Evolutionary conservation across 2,888 invertebrate genomes (phyloP), one percentile per base, ranked within the genome.

Genomic region (Melanargia galathea): DNA sequence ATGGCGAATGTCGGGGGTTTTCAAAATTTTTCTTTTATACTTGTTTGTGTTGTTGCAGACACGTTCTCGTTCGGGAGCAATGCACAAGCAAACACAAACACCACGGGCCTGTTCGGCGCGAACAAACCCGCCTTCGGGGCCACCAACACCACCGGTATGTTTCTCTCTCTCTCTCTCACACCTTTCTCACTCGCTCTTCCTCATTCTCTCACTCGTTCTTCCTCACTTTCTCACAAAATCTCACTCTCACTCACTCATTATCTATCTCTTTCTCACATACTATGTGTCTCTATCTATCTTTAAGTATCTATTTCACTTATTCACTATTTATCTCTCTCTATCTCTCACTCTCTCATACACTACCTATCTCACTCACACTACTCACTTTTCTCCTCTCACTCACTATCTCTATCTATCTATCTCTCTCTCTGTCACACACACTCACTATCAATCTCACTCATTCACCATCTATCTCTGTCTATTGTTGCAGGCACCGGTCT

Each of bases 51-150:
- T 61, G 13, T 63, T 65, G 0, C 75, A 86, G 87, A 68, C 10
- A 77, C 89, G 0, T 91, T 91, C 63, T 83, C 90, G 0, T 92
- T 91, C 71, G 90, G 90, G 0, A 76, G 74, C 60, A 77, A 70
- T 8, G 66, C 87, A 0, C 83, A 77, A 13, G 77, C 81, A 1
- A 79, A 82, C 0, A 90, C 92, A 0, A 81, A 76, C 2, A 86
- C 90, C 0, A 78, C 79, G 0, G 79, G 85, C 0, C 68, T 92
- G 6, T 92, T 92, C 55, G 92, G 90, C 0, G 86, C 90, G 0
- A 82, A 81, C 63, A 93, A 93, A 74, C 90, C 93, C 3, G 87
- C 93, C 0, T 93, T 93, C 63, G 92, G 92, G 0, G 78, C 86
- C 0, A 73, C 90, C 0, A 65, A 80, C 0, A 77, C 86, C 0